A percentile compares a stretch with the other conserved stretches of the same genome.
Conservation (phyloP, 2,888 invertebrate species). For the Monochamus alternatus region DNA sequence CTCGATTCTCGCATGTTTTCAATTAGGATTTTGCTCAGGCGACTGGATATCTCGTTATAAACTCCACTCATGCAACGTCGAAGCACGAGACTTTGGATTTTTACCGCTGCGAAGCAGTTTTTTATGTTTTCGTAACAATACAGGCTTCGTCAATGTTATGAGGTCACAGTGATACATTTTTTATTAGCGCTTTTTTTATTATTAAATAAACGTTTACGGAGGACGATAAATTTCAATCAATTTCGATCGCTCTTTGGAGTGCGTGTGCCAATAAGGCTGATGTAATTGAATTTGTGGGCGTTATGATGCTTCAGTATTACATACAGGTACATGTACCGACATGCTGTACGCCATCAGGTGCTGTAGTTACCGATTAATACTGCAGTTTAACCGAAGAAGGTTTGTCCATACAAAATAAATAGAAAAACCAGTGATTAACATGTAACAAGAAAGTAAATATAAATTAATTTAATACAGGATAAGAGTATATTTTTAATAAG, state of each 20-base stretch:
- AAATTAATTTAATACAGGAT: too few relatives aligned
- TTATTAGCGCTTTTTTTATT: neutral
- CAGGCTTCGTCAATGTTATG: neutral
- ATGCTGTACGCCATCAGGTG: too few relatives aligned
- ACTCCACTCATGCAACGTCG: neutral
- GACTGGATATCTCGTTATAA: slow-evolving; percentile 8
- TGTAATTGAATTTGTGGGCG: slow-evolving; percentile 2
- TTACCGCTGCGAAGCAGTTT: neutral
- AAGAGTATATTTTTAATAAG: too few relatives aligned
- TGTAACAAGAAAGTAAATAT: too few relatives aligned
- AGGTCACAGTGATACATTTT: neutral
- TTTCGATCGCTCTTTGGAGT: neutral
- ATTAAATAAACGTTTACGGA: neutral
- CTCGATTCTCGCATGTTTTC: slow-evolving; percentile 5
- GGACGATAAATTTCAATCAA: slow-evolving; percentile 3
- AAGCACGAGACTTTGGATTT: neutral
- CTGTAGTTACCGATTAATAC: too few relatives aligned
- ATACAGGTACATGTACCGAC: too few relatives aligned
- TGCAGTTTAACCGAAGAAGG: too few relatives aligned
- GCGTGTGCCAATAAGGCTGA: slow-evolving; percentile 2
- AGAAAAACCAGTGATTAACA: too few relatives aligned
- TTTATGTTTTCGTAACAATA: neutral
- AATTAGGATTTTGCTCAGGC: neutral
- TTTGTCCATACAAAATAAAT: too few relatives aligned
- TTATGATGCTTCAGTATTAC: neutral